phyloP scores from a whole-genome alignment of 2,888 invertebrate genomes.

The Parnassius glacialis region DNA sequence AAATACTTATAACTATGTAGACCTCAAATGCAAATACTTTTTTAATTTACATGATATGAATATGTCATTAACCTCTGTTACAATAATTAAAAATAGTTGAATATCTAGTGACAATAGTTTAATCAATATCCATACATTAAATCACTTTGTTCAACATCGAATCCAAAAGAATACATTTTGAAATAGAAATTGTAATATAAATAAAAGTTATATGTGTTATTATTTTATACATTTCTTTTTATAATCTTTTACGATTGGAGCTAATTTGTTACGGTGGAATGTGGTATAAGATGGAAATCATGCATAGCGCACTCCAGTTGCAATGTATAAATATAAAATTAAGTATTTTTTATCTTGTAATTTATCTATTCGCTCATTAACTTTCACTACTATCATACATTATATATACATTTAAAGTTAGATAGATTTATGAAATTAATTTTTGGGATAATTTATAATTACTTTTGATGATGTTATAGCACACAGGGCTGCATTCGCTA shows the following conservation, averaged over 20 bases:
- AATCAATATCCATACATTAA: slow-evolving; percentile 22
- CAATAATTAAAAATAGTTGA: slow-evolving; percentile 60
- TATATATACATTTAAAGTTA: slow-evolving; percentile 73
- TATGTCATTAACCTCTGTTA: slow-evolving; percentile 78
- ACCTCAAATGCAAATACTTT: slow-evolving; percentile 81
- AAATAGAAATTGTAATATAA: slow-evolving; percentile 7
- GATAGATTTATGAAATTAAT: slow-evolving; percentile 76
- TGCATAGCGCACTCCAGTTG: slow-evolving; percentile 74
- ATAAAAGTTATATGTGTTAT: neutral
- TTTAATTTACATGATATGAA: slow-evolving; percentile 81
- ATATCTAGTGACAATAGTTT: slow-evolving; percentile 61
- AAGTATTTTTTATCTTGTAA: slow-evolving; percentile 48
- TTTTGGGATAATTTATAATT: slow-evolving; percentile 79
- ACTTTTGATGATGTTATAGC: slow-evolving; percentile 72
- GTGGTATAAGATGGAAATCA: slow-evolving; percentile 71
- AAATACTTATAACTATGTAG: slow-evolving; percentile 77
- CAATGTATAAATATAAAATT: slow-evolving; percentile 44
- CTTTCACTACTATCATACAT: slow-evolving; percentile 71
- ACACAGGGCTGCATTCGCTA: slow-evolving; percentile 60
- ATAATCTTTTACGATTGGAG: slow-evolving; percentile 8
- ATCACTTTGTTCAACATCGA: slow-evolving; percentile 5
- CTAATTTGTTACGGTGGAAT: slow-evolving; percentile 63
- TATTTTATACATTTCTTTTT: slow-evolving; percentile 4
- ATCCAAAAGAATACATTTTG: slow-evolving; percentile 27
- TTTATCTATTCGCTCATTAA: slow-evolving; percentile 60